A percentile compares a stretch with the other conserved stretches of the same genome.
phyloP scores from a whole-genome alignment of 2,888 invertebrate genomes.

The Cephus sareptanus region DNA sequence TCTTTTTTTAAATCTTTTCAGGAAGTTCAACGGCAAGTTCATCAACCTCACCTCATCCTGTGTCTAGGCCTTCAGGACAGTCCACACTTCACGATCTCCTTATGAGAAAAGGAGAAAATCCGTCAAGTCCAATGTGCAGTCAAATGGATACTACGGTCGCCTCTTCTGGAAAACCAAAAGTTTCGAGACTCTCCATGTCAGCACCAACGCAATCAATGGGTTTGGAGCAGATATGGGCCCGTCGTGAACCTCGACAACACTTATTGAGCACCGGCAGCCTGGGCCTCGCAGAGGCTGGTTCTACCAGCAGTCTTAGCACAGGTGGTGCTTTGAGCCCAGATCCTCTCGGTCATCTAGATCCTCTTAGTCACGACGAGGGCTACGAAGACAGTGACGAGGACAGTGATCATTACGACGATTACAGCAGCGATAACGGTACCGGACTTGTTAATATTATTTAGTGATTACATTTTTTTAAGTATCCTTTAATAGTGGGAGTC shows the following conservation, averaged over 20 bases:
- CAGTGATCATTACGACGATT: slow-evolving; percentile 88
- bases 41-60: slow-evolving; percentile 61
- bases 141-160: slow-evolving; percentile 67
- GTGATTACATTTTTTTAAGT: background rate
- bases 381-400: slow-evolving; percentile 86
- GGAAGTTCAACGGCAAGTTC: slow-evolving; percentile 62
- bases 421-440: slow-evolving; percentile 82
- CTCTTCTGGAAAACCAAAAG: slow-evolving; percentile 71
- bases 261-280: slow-evolving; percentile 84
- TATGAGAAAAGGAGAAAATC: slow-evolving; percentile 73
- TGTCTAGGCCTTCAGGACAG: slow-evolving; percentile 54
- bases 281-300: slow-evolving; percentile 80
- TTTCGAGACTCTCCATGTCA: slow-evolving; percentile 83
- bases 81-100: slow-evolving; percentile 76
- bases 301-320: slow-evolving; percentile 84
- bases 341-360: slow-evolving; percentile 69
- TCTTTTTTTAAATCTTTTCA: slow-evolving; percentile 18
- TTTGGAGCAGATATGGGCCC: slow-evolving; percentile 85
- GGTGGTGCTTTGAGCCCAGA: slow-evolving; percentile 88
- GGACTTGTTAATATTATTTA: background rate
- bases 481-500: background rate
- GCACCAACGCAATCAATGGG: slow-evolving; percentile 85
- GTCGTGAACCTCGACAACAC: slow-evolving; percentile 88
- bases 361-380: slow-evolving; percentile 85
- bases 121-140: slow-evolving; percentile 50